Evolutionary conservation across 2,888 invertebrate genomes (phyloP), one percentile per base, ranked within the genome.

Genomic region (Amiota communis): DNA sequence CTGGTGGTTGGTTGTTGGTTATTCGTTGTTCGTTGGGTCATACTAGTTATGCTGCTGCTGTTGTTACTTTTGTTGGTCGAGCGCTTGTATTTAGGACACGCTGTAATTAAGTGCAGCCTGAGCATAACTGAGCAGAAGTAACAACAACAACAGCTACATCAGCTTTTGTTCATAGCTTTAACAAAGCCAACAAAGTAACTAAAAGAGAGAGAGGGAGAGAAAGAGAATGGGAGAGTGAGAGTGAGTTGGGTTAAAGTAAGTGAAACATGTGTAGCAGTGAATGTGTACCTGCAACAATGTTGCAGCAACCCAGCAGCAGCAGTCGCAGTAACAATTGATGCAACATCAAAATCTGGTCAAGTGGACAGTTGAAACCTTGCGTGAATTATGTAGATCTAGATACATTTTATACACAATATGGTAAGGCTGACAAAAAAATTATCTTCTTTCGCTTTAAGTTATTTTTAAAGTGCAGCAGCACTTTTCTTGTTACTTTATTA

Each of bases 301-400:
- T 36, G 36, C 36, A 6, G 36, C 36, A 36, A 36, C 36, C 36
- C 36, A 36, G 36, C 36, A 36, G 36, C 23, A 23, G 23, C 36
- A 36, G 36, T 36, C 2, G 6, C 4, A 36, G 36, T 6, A 36
- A 6, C 36, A 36, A 6, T 36, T 36, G 8, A 36, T 36, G 36
- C 36, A 36, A 36, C 36, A 36, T 36, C 23, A 67, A n/a, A 68
- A 51, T 51, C 23, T 68, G 51, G 51, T 68, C 67, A 68, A 68
- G 67, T 68, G 67, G 23, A 20, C 6, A 46, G 36, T 63, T 8
- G 12, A 53, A 68, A 51, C 67, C 67, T 51, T 68, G 67, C 10
- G 12, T 23, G 13, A 49, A 68, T 63, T 63, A 36, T 59, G 17
- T 23, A 23, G 1, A 23, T 23, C 23, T 23, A 23, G 23, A 23